Conservation (phyloP, 2,888 invertebrate genomes). For the Glyphotaelius pellucidus region DNA sequence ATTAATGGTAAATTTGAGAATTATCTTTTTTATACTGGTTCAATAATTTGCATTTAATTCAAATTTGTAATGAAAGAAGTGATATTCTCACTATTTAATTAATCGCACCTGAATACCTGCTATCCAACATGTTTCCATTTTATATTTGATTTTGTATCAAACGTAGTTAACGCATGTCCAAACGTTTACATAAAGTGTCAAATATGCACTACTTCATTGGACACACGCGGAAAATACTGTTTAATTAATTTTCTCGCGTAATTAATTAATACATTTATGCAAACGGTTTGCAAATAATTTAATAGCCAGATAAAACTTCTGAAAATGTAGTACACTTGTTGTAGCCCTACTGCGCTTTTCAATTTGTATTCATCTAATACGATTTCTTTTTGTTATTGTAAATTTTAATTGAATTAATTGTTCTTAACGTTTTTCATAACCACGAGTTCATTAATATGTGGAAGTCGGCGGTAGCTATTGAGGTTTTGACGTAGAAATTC, state of each 20-base stretch:
- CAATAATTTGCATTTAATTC: background rate
- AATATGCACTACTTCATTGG: no score
- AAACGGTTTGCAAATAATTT: background rate
- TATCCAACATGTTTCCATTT: background rate
- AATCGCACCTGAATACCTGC: background rate
- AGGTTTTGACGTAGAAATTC: background rate
- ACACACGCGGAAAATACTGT: background rate
- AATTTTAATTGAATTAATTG: background rate
- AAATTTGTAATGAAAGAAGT: background rate
- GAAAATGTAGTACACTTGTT: background rate
- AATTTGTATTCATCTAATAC: background rate
- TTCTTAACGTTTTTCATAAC: background rate
- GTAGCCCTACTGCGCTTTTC: background rate
- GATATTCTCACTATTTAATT: background rate
- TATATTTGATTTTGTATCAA: background rate
- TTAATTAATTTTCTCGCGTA: background rate
- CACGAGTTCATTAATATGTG: background rate
- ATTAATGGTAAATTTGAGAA: background rate
- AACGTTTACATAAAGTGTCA: background rate
- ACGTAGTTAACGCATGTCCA: background rate
- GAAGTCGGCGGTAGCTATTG: background rate
- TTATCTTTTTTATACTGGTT: background rate
- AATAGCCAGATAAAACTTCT: background rate
- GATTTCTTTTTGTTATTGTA: no score
- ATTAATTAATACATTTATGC: background rate